Conservation (phyloP, 2,888 invertebrate species). For the Penaeus monodon region DNA sequence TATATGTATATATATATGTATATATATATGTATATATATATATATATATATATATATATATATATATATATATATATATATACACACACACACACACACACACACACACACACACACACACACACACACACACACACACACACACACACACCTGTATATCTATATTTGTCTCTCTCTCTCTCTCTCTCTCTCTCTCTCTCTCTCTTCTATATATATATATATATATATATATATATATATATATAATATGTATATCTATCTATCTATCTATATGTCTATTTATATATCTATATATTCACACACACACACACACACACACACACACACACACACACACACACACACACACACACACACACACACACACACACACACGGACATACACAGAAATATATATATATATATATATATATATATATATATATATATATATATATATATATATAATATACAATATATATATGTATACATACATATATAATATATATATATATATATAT, state of each 20-base stretch:
- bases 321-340: not conserved
- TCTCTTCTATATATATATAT: slow-evolving; percentile 22
- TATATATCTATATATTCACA: not conserved
- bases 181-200: too few species aligned
- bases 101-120: not conserved
- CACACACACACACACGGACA: not conserved
- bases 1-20: slow-evolving; percentile 18
- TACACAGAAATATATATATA: not conserved
- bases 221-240: not conserved
- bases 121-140: not conserved
- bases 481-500: not conserved
- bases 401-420: slow-evolving; percentile 21
- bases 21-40: slow-evolving; percentile 21
- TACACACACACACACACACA: not conserved
- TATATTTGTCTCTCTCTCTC: slow-evolving; percentile 9
- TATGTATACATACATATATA: not conserved
- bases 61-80: slow-evolving; percentile 21
- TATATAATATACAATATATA: slow-evolving; percentile 10
- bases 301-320: not conserved
- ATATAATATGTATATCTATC: not conserved
- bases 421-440: slow-evolving; percentile 23
- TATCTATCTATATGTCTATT: slow-evolving; percentile 6
- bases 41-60: slow-evolving; percentile 18
- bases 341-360: not conserved
- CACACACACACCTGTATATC: not conserved